Conservation (phyloP, 2,797 vertebrate species). For the Eulemur coronatus region DNA sequence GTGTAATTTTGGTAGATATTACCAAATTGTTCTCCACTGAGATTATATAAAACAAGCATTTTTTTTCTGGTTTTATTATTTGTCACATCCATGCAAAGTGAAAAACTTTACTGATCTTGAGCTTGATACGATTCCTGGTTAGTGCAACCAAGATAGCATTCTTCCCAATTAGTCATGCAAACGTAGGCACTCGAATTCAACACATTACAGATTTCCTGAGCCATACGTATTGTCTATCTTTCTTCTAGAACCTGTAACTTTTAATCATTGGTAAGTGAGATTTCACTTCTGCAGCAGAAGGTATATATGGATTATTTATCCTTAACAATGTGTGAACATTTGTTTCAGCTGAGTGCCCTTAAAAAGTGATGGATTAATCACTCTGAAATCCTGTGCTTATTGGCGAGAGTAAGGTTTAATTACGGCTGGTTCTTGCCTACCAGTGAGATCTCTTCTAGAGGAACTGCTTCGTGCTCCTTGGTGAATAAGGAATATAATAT, state of each 20-base stretch:
- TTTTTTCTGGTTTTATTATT: not conserved
- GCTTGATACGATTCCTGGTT: not conserved
- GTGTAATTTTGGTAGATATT: not conserved
- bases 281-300: slow-evolving; percentile 5
- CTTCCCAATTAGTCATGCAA: not conserved
- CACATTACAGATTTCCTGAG: not conserved
- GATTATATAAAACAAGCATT: not conserved
- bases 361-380: slow-evolving; percentile 17
- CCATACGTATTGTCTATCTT: not conserved
- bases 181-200: not conserved
- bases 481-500: not conserved
- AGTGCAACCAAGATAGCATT: not conserved
- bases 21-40: slow-evolving; percentile 1
- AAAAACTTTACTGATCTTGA: not conserved
- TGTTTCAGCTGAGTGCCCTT: slow-evolving; percentile 6
- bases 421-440: not conserved
- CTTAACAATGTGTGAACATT: slow-evolving; percentile 6
- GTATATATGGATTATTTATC: not conserved
- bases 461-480: not conserved
- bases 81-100: not conserved
- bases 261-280: slow-evolving; percentile 23
- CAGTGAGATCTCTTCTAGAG: not conserved
- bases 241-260: slow-evolving; percentile 15
- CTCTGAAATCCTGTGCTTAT: not conserved
- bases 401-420: not conserved